Conservation (phyloP, 2,888 invertebrate genomes). For the Meiosimyza decipiens region DNA sequence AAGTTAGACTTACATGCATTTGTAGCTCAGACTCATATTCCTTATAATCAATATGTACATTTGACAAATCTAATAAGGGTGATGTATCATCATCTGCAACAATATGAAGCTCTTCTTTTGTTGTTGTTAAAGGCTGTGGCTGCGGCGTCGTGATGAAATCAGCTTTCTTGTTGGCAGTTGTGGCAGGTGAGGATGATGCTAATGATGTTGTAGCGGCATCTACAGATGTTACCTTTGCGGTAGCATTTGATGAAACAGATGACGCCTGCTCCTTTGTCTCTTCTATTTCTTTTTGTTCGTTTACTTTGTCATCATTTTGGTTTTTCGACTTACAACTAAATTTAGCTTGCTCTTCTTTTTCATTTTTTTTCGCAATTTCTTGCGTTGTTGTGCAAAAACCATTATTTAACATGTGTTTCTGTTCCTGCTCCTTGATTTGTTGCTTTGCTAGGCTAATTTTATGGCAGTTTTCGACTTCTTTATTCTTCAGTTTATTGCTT, state of each 20-base stretch:
- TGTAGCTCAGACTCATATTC: conserved; percentile 95
- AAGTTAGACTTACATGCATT: conserved; percentile 76
- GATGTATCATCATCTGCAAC: conserved; percentile 30
- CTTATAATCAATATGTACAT: conserved; percentile 69
- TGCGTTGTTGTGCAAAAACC: conserved; percentile 32
- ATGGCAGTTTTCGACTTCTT: conserved; percentile 33
- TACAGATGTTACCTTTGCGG: not conserved
- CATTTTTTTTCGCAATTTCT: not conserved
- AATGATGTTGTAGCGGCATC: conserved; percentile 2
- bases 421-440: not conserved
- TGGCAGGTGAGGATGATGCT: conserved; percentile 19
- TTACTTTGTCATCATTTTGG: conserved; percentile 1
- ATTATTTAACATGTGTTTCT: conserved; percentile 34
- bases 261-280: conserved; percentile 2
- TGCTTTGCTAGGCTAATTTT: not conserved
- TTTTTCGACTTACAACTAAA: conserved; percentile 13
- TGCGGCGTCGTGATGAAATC: not conserved
- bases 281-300: conserved; percentile 22
- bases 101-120: not conserved
- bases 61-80: conserved; percentile 47
- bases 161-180: conserved; percentile 8
- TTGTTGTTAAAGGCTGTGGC: not conserved
- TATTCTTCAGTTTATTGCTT: conserved; percentile 40
- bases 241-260: conserved; percentile 6
- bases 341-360: conserved; percentile 18